Percentiles rank a stretch among this genome's conserved stretches.
Evolutionary conservation across 2,888 invertebrate species (phyloP).

Genomic region (Petrophora chlorosata): DNA sequence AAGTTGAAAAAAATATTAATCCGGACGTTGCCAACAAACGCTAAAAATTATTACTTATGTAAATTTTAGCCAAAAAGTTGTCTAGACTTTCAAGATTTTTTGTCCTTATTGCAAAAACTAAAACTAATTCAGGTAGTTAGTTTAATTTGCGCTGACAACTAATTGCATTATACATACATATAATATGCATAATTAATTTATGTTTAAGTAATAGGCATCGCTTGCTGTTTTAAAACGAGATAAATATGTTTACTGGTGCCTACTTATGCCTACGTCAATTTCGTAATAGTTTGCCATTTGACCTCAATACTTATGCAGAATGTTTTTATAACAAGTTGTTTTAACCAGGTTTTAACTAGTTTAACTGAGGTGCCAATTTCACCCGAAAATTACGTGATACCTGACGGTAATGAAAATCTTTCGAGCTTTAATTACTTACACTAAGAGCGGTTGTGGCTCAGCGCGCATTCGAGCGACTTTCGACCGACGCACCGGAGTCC

Average conservation of each 20-base stretch:
- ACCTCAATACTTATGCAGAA: constrained; percentile 25
- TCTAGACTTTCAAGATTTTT: too few relatives aligned
- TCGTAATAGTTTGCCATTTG: constrained; percentile 37
- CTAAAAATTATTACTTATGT: too few relatives aligned
- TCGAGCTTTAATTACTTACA: constrained; percentile 8
- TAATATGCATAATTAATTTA: constrained; percentile 16
- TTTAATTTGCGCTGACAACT: too few relatives aligned
- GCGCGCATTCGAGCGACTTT: too few relatives aligned
- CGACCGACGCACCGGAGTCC: too few relatives aligned
- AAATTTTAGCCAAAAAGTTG: too few relatives aligned
- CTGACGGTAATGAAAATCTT: constrained; percentile 18
- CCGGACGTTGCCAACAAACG: too few relatives aligned
- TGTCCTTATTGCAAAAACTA: too few relatives aligned
- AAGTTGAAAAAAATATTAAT: too few relatives aligned
- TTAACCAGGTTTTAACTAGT: constrained; percentile 29
- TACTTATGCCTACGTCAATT: constrained; percentile 36
- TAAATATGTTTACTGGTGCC: constrained; percentile 32
- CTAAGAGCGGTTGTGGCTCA: too few relatives aligned
- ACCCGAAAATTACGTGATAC: constrained; percentile 24
- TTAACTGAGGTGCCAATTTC: constrained; percentile 33
- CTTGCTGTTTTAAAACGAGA: constrained; percentile 33
- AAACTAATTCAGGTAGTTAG: too few relatives aligned
- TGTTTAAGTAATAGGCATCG: constrained; percentile 12
- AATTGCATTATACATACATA: not conserved
- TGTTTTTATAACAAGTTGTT: constrained; percentile 13